Percentiles rank a stretch among this genome's conserved stretches.
Evolutionary conservation across 1,140 invertebrate species (phyloP).

Genomic region (Cyclargus thomasi): DNA sequence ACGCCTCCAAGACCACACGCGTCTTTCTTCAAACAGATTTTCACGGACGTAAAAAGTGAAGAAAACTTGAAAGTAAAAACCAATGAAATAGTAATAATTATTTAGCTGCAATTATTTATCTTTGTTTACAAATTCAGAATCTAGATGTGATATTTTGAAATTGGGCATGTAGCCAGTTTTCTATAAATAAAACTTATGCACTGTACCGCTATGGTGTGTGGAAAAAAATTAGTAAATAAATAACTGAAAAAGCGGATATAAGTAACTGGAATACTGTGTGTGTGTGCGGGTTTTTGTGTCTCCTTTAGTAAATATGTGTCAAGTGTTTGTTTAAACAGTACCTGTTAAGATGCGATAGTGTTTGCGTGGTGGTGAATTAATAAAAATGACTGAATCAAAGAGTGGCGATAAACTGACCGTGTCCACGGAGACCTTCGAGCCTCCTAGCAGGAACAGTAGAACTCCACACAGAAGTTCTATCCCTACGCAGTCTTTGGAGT

Average conservation of each 20-base stretch:
- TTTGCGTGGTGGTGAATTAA: background rate
- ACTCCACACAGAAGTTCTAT: background rate
- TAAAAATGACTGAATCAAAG: slow-evolving; percentile 3
- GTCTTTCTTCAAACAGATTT: background rate
- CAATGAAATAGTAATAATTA: background rate
- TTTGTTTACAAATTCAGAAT: slow-evolving; percentile 5
- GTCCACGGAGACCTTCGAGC: background rate
- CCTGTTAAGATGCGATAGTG: background rate
- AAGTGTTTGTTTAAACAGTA: background rate
- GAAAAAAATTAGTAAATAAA: slow-evolving; percentile 5
- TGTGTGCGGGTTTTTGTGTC: background rate
- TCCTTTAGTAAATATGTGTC: background rate
- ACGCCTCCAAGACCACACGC: background rate
- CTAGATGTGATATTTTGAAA: slow-evolving; percentile 13
- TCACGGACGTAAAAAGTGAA: background rate
- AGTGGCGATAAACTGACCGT: background rate
- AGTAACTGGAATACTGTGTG: background rate
- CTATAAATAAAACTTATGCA: slow-evolving; percentile 18
- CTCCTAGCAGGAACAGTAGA: slow-evolving; percentile 1
- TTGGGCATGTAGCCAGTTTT: slow-evolving; percentile 19
- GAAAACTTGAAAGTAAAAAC: background rate
- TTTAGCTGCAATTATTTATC: background rate
- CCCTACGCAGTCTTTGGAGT: slow-evolving; percentile 49
- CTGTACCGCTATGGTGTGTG: background rate
- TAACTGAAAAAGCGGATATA: background rate